phyloP scores from a whole-genome alignment of 2,888 invertebrate genomes.

The Lottia gigantea region DNA sequence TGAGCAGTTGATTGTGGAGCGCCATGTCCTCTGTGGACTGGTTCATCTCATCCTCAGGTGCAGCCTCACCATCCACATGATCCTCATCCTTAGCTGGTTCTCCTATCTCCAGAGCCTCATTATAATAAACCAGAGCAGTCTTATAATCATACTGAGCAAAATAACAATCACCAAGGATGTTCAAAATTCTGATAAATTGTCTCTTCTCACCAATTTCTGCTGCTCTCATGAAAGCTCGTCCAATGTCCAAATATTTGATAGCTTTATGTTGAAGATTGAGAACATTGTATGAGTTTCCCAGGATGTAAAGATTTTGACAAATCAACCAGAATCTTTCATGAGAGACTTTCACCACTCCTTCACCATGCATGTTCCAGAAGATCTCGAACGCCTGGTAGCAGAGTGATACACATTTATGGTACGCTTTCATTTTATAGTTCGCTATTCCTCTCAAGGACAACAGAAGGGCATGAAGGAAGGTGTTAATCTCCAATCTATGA shows the following conservation, averaged over 20 bases:
- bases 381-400: conserved; percentile 63
- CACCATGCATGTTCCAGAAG: conserved; percentile 59
- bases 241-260: conserved; percentile 60
- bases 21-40: conserved; percentile 56
- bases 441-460: conserved; percentile 63
- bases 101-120: conserved; percentile 62
- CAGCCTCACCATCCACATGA: not conserved
- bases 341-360: conserved; percentile 55
- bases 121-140: conserved; percentile 59
- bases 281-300: conserved; percentile 64
- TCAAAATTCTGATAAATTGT: conserved; percentile 59
- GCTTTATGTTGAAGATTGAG: conserved; percentile 62
- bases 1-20: conserved; percentile 65
- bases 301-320: conserved; percentile 62
- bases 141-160: conserved; percentile 63
- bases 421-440: conserved; percentile 62
- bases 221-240: conserved; percentile 53
- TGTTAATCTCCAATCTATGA: conserved; percentile 43
- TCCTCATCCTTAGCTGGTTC: conserved; percentile 26
- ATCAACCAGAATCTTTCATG: conserved; percentile 64
- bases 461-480: conserved; percentile 60
- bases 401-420: conserved; percentile 64
- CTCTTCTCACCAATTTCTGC: conserved; percentile 48
- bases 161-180: conserved; percentile 62
- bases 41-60: conserved; percentile 8